A percentile compares a stretch with the other conserved stretches of the same genome.
Conservation (phyloP, 2,797 vertebrate genomes). For the Mormyrops boulengeri region DNA sequence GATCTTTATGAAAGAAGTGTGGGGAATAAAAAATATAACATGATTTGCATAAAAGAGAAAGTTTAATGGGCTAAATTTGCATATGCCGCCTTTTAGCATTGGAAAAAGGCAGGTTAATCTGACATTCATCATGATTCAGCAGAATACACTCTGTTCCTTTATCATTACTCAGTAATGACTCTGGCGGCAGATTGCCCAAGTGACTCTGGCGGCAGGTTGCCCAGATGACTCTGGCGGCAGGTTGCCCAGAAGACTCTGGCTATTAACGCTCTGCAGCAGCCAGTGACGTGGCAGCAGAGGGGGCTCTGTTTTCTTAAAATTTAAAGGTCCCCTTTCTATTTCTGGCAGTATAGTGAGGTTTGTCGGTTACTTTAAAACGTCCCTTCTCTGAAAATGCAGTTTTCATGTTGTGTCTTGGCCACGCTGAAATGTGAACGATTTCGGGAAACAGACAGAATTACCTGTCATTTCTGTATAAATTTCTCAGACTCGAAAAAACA, state of each 20-base stretch:
- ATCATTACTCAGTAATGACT: not conserved
- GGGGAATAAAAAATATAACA: not conserved
- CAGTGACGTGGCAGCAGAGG: not conserved
- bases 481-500: not conserved
- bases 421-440: not conserved
- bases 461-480: not conserved
- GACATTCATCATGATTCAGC: not conserved
- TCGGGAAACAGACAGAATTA: not conserved
- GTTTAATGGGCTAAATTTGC: conserved; percentile 4
- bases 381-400: not conserved
- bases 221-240: not conserved
- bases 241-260: not conserved
- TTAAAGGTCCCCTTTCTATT: not conserved
- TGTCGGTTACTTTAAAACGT: not conserved
- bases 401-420: not conserved
- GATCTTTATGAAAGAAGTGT: not conserved
- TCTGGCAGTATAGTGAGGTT: not conserved
- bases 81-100: not conserved
- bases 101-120: not conserved
- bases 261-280: not conserved
- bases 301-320: not conserved
- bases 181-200: not conserved
- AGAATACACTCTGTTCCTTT: not conserved
- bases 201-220: not conserved
- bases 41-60: not conserved